Conservation (phyloP, 2,113 vertebrate genomes). For the Crocuta crocuta region DNA sequence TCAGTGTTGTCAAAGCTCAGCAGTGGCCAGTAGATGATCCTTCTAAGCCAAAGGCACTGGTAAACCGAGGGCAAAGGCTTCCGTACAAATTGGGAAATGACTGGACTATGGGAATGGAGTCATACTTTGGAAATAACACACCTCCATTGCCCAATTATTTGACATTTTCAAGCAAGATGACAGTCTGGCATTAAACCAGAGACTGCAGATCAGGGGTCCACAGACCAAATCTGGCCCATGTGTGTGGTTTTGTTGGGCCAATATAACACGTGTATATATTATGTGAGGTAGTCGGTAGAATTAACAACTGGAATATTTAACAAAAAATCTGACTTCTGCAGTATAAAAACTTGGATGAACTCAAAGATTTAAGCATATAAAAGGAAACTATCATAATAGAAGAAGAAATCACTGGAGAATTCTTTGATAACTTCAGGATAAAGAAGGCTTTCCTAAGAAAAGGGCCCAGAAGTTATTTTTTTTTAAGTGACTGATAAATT, state of each 20-base stretch:
- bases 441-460: neutral
- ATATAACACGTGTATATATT: neutral
- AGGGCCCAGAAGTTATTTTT: neutral
- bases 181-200: neutral
- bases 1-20: neutral
- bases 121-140: neutral
- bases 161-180: neutral
- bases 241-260: neutral
- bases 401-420: conserved; percentile 29
- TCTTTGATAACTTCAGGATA: neutral
- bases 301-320: conserved; percentile 19
- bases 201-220: neutral
- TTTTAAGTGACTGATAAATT: conserved; percentile 11
- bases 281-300: neutral
- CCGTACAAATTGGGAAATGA: neutral
- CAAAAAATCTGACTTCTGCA: neutral
- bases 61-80: neutral
- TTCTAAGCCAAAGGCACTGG: neutral
- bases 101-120: neutral
- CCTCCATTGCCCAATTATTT: neutral
- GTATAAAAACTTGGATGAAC: conserved; percentile 41
- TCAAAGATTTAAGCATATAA: neutral
- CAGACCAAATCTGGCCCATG: neutral
- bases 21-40: neutral
- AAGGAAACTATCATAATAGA: neutral